phyloP scores from a whole-genome alignment of 2,888 invertebrate species.

The Molorchus minor region DNA sequence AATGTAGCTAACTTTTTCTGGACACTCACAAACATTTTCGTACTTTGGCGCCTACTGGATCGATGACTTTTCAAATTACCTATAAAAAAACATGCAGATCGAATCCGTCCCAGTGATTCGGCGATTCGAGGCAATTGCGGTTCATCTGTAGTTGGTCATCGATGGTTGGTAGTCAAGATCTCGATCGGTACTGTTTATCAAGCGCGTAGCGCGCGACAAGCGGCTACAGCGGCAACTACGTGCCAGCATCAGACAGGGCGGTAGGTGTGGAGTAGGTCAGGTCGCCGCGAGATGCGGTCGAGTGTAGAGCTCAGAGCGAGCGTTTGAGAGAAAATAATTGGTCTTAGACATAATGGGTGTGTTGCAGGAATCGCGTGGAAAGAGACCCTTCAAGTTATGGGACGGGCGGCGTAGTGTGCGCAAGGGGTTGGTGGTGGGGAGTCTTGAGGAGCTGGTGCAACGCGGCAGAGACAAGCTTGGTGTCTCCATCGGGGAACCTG shows the following conservation, averaged over 20 bases:
- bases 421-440: slow-evolving; percentile 91
- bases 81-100: too few relatives aligned
- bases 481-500: slow-evolving; percentile 85
- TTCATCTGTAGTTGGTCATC: too few relatives aligned
- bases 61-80: too few relatives aligned
- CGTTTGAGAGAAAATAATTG: slow-evolving; percentile 19
- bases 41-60: too few relatives aligned
- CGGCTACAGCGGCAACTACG: slow-evolving; percentile 44
- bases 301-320: slow-evolving; percentile 40
- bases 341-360: slow-evolving; percentile 50
- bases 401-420: slow-evolving; percentile 93
- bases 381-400: slow-evolving; percentile 98
- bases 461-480: slow-evolving; percentile 88
- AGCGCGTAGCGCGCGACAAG: slow-evolving; percentile 43
- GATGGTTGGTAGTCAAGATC: too few relatives aligned
- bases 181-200: slow-evolving; percentile 35
- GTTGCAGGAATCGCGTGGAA: slow-evolving; percentile 84
- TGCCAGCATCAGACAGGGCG: slow-evolving; percentile 43
- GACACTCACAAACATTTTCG: too few relatives aligned
- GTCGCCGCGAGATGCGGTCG: slow-evolving; percentile 52
- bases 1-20: too few relatives aligned
- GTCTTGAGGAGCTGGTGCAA: slow-evolving; percentile 80
- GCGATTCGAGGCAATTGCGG: too few relatives aligned
- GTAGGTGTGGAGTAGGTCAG: slow-evolving; percentile 58
- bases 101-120: too few relatives aligned